Evolutionary conservation across 1,140 invertebrate genomes (phyloP), one percentile per base, ranked within the genome.

Genomic region (Drosophila malerkotliana): DNA sequence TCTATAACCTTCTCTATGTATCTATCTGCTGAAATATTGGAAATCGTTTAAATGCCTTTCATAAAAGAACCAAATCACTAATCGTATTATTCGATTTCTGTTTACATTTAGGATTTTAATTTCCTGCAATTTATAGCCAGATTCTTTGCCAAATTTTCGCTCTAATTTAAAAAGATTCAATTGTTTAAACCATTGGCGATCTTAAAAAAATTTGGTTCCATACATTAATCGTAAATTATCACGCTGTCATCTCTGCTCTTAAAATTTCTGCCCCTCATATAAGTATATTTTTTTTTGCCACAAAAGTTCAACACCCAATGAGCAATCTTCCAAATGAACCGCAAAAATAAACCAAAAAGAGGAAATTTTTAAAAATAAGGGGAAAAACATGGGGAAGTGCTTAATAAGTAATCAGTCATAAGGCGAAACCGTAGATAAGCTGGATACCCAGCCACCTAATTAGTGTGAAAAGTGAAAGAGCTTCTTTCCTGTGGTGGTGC

Each of bases 401-500:
- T 85, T 85, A 78, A 85, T 78, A 87, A 81, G 77, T 75, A 61
- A 85, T 85, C 82, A 81, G 64, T 81, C 82, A 85, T 59, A 32
- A n/a, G 24, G 15, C 12, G n/a, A 39, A 62, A 47, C 61, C 54
- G 52, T 47, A 82, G 79, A 69, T 75, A 71, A 75, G 72, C 72
- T 61, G 60, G 21, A 34, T 79, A 56, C 48, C 52, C 52, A 60
- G 54, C 72, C 64, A 79, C 64, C 81, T 85, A 84, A 77, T 83
- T 80, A 71, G 64, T 74, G 45, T 58, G 61, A 60, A 52, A 47
- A 61, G 4, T 8, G 34, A 24, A 44, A 44, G 24, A 30, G 34
- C 12, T 37, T 37, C 34, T 37, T 37, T 37, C 32, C 32, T 10
- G 9, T 4, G 12, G 9, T 4, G 12, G 8, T 2, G 14, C 47